Base-by-base conservation (phyloP, 37 sponge, comb jelly and placozoan species). In the Chondrosia reniformis region DNA sequence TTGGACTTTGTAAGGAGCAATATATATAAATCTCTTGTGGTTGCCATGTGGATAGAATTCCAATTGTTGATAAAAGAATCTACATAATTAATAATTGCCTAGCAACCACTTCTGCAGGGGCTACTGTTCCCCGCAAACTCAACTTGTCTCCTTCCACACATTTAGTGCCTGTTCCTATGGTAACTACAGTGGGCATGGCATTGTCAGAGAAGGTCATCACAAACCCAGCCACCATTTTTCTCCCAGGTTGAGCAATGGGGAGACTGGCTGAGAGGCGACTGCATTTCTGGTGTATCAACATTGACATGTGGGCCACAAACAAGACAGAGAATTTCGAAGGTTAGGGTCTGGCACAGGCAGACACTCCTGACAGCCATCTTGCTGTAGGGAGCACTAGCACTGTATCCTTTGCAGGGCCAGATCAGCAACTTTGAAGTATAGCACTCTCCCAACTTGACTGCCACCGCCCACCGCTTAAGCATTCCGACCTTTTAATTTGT, bases 21-120 rank as follows among this genome's bases (percentile, higher is more conserved):
- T 43, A 19, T 43, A 43, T 8, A 44, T 19, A 28, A 15, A 25
- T 17, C 30, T 55, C 9, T 25, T 56, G 28, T 44, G 79, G 42
- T 49, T n/a, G n/a, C n/a, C n/a, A n/a, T n/a, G n/a, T n/a, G n/a
- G 46, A 49, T 56, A 86, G 0, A 4, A 25, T 40, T 65, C 54
- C 27, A 97, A 74, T 55, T 94, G 84, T 19, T 57, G 39, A 72
- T 85, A 91, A 15, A 97, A 69, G 74, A 86, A 97, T 32, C 92
- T 79, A n/a, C n/a, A n/a, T n/a, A 54, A 85, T 58, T 2, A 97
- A 82, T 31, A 90, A 87, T 36, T 95, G 84, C 54, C 98, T 76
- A 15, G 98, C 98, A 9, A 91, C 79, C 21, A 97, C 86, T 55
- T 97, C 98, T 0, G 98, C 98, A 72, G 94, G 98, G 0, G 89